Percentiles rank a stretch among this genome's conserved stretches.
These are phyloP conservation scores for Orthosia gracilis DNA, from an alignment of 2,888 invertebrate genomes.

Conservation along the genomic window DNA sequence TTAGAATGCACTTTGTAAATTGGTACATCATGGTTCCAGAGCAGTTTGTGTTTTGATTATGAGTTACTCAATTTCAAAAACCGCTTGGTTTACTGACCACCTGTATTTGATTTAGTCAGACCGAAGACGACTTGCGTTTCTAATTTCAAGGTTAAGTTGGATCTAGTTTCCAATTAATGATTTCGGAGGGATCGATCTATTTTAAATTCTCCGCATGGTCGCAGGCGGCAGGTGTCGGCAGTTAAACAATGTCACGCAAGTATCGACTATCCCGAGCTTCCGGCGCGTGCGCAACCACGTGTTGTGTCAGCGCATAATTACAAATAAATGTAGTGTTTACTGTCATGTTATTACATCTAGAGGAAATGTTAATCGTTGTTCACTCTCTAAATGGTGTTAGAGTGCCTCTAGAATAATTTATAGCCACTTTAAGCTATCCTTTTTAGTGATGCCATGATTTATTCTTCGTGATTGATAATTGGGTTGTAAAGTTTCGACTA, in stretches of 20 bases:
- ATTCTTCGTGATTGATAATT: conserved; percentile 68
- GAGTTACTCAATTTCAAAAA: not conserved
- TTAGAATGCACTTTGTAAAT: conserved; percentile 63
- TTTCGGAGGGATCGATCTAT: conserved; percentile 71
- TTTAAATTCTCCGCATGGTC: conserved; percentile 78
- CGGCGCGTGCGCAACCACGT: conserved; percentile 87
- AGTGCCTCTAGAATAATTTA: conserved; percentile 54
- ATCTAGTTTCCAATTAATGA: conserved; percentile 45
- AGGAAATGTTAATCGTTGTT: conserved; percentile 75
- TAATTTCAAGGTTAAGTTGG: conserved; percentile 27
- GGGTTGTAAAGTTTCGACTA: conserved; percentile 74
- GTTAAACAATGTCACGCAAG: conserved; percentile 78
- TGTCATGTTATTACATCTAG: conserved; percentile 72
- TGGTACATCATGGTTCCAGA: conserved; percentile 12
- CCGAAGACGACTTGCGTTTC: not conserved
- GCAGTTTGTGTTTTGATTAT: not conserved
- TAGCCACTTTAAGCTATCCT: conserved; percentile 46
- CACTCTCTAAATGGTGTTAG: conserved; percentile 48
- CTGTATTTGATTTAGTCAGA: conserved; percentile 1
- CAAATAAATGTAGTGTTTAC: conserved; percentile 76
- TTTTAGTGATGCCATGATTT: conserved; percentile 56
- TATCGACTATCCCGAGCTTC: conserved; percentile 74
- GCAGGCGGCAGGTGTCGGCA: conserved; percentile 75
- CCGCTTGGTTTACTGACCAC: not conserved
- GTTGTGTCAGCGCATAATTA: conserved; percentile 72